Base-by-base conservation (phyloP, 92 coral and sea anemone species). In the Epizoanthus illoricatus region DNA sequence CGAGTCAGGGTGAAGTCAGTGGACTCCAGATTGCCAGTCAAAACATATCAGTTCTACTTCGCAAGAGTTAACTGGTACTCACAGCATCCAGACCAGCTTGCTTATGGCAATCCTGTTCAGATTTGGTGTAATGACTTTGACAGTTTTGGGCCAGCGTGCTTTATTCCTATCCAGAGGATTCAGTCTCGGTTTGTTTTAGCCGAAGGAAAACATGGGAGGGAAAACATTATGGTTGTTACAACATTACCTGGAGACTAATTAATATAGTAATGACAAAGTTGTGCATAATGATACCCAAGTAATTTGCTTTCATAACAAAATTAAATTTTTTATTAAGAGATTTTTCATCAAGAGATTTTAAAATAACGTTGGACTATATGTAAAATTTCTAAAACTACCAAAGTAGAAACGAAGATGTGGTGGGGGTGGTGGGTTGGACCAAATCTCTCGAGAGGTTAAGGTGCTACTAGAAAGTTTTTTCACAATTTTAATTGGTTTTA, bases 51-150 rank as follows among this genome's bases (percentile, higher is more conserved):
- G 71, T 88, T 88, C 68, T 78, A 88, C 57, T 23, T 85, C 36
- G 88, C 91, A 8, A 45, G 85, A 63, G 65, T 85, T 3, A 85
- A 86, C 66, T 89, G 92, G 80, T 76, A 78, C 52, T 57, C 63
- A 40, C 63, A 57, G 1, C 88, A 85, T 49, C 88, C 84, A 23
- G 78, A 78, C 74, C 18, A 60, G 65, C 5, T 9, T 20, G 60
- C 58, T 0, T 43, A 24, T 58, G 84, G 88, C 13, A 70, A 85
- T 6, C 80, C 41, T 59, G 47, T 79, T 33, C 40, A 85, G 69
- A 69, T 85, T 36, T 79, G 88, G 80, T 78, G 88, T 24, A 70
- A 28, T 17, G 73, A 70, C 33, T 71, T 79, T 79, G 81, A 85
- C 65, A 62, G 79, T 69, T 85, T 85, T 58, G 85, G 85, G 20